Evolutionary conservation across 2,797 vertebrate species (phyloP).

Genomic region (Moxostoma hubbsi): DNA sequence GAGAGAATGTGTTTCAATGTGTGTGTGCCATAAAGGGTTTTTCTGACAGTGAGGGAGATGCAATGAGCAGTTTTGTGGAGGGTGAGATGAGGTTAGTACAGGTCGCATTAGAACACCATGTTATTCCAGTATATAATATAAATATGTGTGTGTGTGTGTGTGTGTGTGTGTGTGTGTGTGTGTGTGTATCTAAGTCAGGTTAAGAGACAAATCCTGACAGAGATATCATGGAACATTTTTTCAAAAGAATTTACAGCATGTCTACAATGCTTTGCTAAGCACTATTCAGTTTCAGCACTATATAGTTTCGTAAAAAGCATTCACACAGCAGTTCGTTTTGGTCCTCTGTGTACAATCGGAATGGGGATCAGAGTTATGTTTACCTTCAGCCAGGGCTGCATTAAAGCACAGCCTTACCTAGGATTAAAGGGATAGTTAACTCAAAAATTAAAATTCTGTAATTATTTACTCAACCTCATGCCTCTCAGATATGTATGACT

Average conservation of each 20-base stretch:
- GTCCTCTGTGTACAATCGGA: too few species aligned
- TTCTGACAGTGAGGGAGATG: constrained; percentile 6
- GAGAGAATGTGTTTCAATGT: constrained; percentile 2
- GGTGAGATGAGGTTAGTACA: not conserved
- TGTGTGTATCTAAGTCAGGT: not conserved
- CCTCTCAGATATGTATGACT: too few species aligned
- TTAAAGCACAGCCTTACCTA: too few species aligned
- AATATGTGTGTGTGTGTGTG: too few species aligned
- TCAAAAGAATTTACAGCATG: not conserved
- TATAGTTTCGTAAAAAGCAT: too few species aligned
- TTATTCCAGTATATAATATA: not conserved
- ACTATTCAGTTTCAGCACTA: too few species aligned
- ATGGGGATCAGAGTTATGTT: too few species aligned
- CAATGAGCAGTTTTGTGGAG: constrained; percentile 1
- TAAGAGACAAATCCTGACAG: not conserved
- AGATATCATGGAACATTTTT: not conserved
- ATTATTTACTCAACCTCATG: too few species aligned
- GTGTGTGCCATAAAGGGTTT: not conserved
- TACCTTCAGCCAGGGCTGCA: too few species aligned
- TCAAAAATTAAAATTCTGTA: too few species aligned
- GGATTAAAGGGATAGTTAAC: too few species aligned
- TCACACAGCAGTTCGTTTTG: too few species aligned
- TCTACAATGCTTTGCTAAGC: not conserved
- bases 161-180: not conserved
- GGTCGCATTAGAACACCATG: constrained; percentile 1